A percentile compares a stretch with the other conserved stretches of the same genome.
phyloP scores from a whole-genome alignment of 1,140 invertebrate species.

The Aphelenchoides besseyi region DNA sequence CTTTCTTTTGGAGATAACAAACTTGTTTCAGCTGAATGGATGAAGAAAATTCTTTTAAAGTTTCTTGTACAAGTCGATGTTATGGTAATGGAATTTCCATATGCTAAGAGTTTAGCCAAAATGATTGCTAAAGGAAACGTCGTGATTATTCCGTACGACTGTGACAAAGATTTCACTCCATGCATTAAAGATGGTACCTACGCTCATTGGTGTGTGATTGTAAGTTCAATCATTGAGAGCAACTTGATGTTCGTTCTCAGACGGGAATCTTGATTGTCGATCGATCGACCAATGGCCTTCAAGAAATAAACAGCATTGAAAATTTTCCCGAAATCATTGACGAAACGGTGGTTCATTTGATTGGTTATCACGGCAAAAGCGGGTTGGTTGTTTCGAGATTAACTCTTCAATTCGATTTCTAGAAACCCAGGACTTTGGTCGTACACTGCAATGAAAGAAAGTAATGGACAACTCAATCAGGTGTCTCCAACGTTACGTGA shows the following conservation, averaged over 20 bases:
- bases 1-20: neutral
- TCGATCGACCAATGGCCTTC: too few relatives aligned
- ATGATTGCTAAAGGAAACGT: constrained; percentile 13
- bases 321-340: too few relatives aligned
- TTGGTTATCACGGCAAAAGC: constrained; percentile 51
- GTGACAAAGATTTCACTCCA: constrained; percentile 49
- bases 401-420: constrained; percentile 17
- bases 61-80: constrained; percentile 13
- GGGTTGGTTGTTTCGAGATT: constrained; percentile 33
- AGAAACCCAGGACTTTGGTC: constrained; percentile 46
- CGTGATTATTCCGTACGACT: constrained; percentile 45
- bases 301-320: too few relatives aligned
- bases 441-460: constrained; percentile 28
- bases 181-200: constrained; percentile 28
- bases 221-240: constrained; percentile 7
- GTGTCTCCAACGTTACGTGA: neutral
- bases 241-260: constrained; percentile 25
- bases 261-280: constrained; percentile 32
- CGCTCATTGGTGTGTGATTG: constrained; percentile 45
- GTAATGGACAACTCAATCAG: constrained; percentile 43
- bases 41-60: constrained; percentile 28
- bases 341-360: too few relatives aligned
- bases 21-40: constrained; percentile 36
- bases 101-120: constrained; percentile 15
- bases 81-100: constrained; percentile 17